Conservation (phyloP, 2,888 invertebrate genomes). For the Agrochola lota region DNA sequence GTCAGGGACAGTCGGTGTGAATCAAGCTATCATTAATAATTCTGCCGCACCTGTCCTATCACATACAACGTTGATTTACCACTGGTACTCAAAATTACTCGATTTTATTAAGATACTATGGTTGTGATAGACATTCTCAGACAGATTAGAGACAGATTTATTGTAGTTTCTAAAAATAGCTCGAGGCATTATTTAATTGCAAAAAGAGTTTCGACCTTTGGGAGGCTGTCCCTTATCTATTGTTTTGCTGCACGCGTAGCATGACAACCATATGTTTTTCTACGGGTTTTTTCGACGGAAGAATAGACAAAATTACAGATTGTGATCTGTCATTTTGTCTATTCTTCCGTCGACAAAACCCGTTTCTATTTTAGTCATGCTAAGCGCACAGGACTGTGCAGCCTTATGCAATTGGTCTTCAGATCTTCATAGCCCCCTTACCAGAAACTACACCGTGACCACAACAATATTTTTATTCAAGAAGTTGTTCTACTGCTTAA, state of each 20-base stretch:
- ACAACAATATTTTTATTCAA: background rate
- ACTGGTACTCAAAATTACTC: conserved; percentile 53
- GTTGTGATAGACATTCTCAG: background rate
- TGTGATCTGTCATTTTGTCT: too few relatives aligned
- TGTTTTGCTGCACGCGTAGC: background rate
- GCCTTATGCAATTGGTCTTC: too few relatives aligned
- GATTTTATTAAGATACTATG: conserved; percentile 24
- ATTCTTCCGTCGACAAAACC: too few relatives aligned
- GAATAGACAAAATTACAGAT: too few relatives aligned
- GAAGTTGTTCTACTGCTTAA: background rate
- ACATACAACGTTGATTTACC: conserved; percentile 70
- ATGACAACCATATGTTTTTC: too few relatives aligned
- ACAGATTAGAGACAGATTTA: too few relatives aligned
- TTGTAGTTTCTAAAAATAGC: background rate
- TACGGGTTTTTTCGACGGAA: too few relatives aligned
- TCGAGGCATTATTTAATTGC: background rate
- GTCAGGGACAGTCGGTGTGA: conserved; percentile 70
- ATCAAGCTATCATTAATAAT: conserved; percentile 81
- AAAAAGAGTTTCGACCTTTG: background rate
- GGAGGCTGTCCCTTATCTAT: background rate
- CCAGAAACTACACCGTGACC: background rate
- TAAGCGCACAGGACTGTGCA: background rate
- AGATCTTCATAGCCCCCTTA: background rate
- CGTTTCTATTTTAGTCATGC: too few relatives aligned
- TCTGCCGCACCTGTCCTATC: conserved; percentile 78